Conservation (phyloP, 2,113 vertebrate species). For the Microtus richardsoni region DNA sequence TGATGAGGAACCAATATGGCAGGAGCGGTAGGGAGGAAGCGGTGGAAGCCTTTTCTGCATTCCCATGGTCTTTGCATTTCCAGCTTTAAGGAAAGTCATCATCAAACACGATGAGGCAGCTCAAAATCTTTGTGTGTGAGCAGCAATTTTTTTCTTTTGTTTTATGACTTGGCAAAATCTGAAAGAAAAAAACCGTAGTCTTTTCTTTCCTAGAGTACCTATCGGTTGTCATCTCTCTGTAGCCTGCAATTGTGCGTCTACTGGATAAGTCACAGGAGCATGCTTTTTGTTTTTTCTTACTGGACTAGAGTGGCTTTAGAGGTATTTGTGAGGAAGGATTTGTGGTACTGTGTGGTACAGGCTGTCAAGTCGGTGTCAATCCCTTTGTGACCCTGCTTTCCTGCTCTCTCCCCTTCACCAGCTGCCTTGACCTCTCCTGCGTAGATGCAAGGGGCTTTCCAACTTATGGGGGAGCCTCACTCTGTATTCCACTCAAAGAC, state of each 20-base stretch:
- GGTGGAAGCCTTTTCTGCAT: conserved; percentile 28
- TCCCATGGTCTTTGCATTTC: background rate
- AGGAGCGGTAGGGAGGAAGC: conserved; percentile 32
- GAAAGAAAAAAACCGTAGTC: background rate
- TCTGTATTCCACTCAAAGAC: background rate
- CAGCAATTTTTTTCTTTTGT: background rate
- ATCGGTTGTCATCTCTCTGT: background rate
- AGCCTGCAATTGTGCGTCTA: background rate
- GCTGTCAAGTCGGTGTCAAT: background rate
- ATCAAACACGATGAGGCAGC: fast-evolving
- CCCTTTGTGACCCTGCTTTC: background rate
- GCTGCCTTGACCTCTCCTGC: background rate
- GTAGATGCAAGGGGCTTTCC: background rate
- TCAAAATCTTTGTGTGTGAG: background rate
- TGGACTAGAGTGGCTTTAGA: background rate
- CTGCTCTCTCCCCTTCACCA: background rate
- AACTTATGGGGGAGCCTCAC: background rate
- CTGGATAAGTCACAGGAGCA: background rate
- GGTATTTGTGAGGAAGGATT: background rate
- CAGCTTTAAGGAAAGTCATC: background rate
- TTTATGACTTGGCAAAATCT: conserved; percentile 24
- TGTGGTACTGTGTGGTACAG: background rate
- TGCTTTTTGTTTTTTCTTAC: no score
- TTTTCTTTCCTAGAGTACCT: background rate
- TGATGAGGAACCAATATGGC: conserved; percentile 62